phyloP scores from a whole-genome alignment of 2,888 invertebrate genomes.

The Piscicola geometra region DNA sequence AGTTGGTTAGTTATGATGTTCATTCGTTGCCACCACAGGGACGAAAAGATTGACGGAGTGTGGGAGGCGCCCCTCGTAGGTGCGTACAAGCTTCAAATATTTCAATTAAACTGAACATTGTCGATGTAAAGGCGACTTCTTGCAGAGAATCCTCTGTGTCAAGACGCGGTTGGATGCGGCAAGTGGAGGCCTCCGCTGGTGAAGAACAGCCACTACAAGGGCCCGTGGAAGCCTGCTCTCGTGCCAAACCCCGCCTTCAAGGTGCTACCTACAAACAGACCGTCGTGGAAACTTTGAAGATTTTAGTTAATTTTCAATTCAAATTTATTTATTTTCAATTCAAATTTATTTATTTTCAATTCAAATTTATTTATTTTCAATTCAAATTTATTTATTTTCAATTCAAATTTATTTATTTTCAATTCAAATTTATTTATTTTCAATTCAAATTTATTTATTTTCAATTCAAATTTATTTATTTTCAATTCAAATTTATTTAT shows the following conservation, averaged over 20 bases:
- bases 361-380: too few species aligned
- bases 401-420: too few species aligned
- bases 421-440: too few species aligned
- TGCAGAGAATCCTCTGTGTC: slow-evolving; percentile 76
- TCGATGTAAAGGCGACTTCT: too few species aligned
- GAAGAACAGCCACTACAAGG: slow-evolving; percentile 86
- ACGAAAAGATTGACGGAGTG: slow-evolving; percentile 93
- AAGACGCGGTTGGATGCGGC: slow-evolving; percentile 81
- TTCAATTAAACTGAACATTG: too few species aligned
- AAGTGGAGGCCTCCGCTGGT: slow-evolving; percentile 78
- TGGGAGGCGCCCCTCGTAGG: slow-evolving; percentile 88
- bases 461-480: too few species aligned
- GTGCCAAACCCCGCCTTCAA: slow-evolving; percentile 60
- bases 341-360: background rate
- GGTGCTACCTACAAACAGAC: slow-evolving; percentile 46
- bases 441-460: too few species aligned
- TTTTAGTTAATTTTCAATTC: background rate
- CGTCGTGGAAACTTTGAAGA: too few species aligned
- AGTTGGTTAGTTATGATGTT: too few species aligned
- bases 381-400: too few species aligned
- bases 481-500: too few species aligned
- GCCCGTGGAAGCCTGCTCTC: slow-evolving; percentile 79
- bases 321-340: background rate
- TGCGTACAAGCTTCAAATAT: slow-evolving; percentile 44
- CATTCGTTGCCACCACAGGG: slow-evolving; percentile 66